Conservation (phyloP, 2,113 vertebrate genomes). For the Pongo pygmaeus region DNA sequence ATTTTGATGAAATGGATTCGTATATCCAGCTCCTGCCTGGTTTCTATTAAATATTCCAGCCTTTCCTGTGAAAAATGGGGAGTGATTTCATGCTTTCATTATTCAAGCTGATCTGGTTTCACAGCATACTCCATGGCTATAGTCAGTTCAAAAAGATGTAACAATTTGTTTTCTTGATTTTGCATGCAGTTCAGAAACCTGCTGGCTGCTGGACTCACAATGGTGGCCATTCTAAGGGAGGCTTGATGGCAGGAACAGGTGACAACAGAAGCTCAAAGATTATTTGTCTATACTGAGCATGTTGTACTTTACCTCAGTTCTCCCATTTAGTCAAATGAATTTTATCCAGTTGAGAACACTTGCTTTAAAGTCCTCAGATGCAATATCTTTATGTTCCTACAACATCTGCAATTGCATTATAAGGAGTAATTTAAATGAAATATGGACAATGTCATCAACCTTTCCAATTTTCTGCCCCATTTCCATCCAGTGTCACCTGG, state of each 20-base stretch:
- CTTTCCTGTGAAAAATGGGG: conserved; percentile 17
- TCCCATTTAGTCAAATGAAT: not conserved
- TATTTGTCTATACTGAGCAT: not conserved
- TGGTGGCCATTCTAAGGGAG: not conserved
- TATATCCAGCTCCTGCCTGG: conserved; percentile 24
- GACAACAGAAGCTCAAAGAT: not conserved
- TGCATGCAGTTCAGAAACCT: not conserved
- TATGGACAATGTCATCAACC: not conserved
- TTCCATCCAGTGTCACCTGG: not conserved
- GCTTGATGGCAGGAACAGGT: not conserved
- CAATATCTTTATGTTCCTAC: not conserved
- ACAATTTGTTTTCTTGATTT: not conserved
- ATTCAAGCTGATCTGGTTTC: not conserved
- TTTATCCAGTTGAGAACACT: not conserved
- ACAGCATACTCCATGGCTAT: not conserved
- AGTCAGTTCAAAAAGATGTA: conserved; percentile 1
- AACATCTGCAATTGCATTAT: not conserved
- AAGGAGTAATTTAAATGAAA: not conserved
- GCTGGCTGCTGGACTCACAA: not conserved
- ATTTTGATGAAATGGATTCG: conserved; percentile 74
- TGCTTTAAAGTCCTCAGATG: not conserved
- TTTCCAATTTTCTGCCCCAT: not conserved
- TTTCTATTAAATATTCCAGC: conserved; percentile 48
- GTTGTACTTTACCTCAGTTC: not conserved
- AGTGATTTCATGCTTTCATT: conserved; percentile 27